Evolutionary conservation across 2,797 vertebrate genomes (phyloP).

Genomic region (Danio aesculapii): DNA sequence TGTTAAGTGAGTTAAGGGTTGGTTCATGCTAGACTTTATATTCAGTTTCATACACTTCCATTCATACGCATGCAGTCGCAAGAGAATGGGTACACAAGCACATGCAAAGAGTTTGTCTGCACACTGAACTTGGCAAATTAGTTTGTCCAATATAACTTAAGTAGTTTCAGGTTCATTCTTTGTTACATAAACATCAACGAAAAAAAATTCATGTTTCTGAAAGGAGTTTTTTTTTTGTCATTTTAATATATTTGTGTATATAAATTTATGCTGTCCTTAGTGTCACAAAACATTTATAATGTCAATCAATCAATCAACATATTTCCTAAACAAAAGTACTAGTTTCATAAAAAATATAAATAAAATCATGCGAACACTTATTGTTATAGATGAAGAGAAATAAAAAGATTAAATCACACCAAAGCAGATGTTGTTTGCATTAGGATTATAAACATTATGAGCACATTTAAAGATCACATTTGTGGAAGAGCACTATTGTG

Average conservation of each 20-base stretch:
- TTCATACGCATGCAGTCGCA: slow-evolving; percentile 18
- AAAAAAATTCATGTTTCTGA: no score
- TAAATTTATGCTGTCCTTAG: neutral
- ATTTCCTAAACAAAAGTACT: neutral
- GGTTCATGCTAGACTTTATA: slow-evolving; percentile 16
- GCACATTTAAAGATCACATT: neutral
- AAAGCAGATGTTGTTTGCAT: slow-evolving; percentile 1
- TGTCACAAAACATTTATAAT: neutral
- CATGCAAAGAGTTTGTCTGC: slow-evolving; percentile 24
- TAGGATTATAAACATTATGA: neutral
- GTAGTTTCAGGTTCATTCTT: neutral
- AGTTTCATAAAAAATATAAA: neutral
- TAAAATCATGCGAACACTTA: neutral
- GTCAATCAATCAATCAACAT: neutral
- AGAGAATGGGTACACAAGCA: slow-evolving; percentile 31
- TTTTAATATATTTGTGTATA: neutral
- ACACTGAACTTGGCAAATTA: neutral
- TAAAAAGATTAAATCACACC: neutral
- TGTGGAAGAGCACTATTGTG: neutral
- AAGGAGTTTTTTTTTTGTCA: no score
- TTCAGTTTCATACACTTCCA: neutral
- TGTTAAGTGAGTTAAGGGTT: neutral
- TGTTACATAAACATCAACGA: no score
- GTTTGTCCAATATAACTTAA: slow-evolving; percentile 4
- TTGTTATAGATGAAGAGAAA: neutral